Evolutionary conservation across 2,888 invertebrate genomes (phyloP), one percentile per base, ranked within the genome.

Genomic region (Scaptomyza reducta): DNA sequence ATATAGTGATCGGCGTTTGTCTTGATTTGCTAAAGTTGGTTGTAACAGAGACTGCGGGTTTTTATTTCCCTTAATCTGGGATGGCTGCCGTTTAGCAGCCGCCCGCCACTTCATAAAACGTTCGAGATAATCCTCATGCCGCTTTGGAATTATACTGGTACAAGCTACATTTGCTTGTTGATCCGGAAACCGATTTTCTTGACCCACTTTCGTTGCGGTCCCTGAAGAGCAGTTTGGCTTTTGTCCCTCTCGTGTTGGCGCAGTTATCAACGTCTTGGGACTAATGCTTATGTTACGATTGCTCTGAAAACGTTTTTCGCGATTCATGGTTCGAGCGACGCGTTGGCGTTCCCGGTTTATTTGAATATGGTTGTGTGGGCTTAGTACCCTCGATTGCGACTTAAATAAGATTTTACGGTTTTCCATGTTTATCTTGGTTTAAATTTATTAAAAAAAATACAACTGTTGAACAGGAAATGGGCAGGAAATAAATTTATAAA

Each of bases 221-320:
- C 14, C 1, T 13, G 10, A 10, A 6, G 11, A 16, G 6, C 3
- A 11, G 11, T 25, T 25, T 7, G n/a, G 16, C n/a, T 47, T 29
- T 11, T 2, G n/a, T 25, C 27, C n/a, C n/a, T 25, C 33, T 33
- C 35, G 1, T 10, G 14, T 3, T 14, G 22, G 1, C 14, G 18
- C 7, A 9, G 16, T 49, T 31, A 70, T 54, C 1, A 31, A 13
- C 11, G 72, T 70, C 2, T 74, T 67, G 10, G 85, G 85, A 49
- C 78, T 89, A 0, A 63, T 40, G 13, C 62, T 64, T n/a, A 87
- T 77, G 10, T 75, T 56, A 31, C 90, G 79, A 6, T 79, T 74
- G 10, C 45, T 59, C 56, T 82, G 66, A 63, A 77, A 90, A 25
- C 55, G 46, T 9, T 88, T 70, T 1, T 67, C 76, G 13, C 89